phyloP scores from a whole-genome alignment of 2,113 vertebrate genomes.

The Sylvietta virens region DNA sequence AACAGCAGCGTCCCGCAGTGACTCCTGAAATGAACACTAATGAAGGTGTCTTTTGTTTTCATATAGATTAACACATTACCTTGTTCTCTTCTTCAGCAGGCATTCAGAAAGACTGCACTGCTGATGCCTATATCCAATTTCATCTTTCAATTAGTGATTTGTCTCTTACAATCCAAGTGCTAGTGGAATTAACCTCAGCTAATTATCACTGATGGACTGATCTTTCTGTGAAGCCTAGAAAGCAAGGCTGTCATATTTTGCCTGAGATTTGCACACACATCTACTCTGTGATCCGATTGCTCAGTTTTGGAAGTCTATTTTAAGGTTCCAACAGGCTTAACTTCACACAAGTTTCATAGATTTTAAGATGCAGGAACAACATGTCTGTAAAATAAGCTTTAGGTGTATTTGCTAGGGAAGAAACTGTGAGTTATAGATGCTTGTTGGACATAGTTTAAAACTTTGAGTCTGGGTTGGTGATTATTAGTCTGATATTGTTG shows the following conservation, averaged over 20 bases:
- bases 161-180: not conserved
- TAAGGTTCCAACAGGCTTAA: not conserved
- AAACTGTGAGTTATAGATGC: not conserved
- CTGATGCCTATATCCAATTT: not conserved
- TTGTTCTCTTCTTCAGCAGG: not conserved
- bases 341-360: not conserved
- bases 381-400: not conserved
- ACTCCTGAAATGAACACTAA: not conserved
- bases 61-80: not conserved
- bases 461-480: not conserved
- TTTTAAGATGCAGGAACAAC: not conserved
- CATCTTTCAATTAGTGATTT: not conserved
- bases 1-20: not conserved
- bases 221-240: not conserved
- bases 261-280: not conserved
- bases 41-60: not conserved
- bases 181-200: not conserved
- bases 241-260: not conserved
- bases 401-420: not conserved
- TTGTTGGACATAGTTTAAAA: not conserved
- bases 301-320: not conserved
- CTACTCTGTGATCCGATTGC: not conserved
- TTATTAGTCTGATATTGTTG: not conserved
- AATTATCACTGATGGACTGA: not conserved
- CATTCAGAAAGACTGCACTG: not conserved